Conservation (phyloP, 1,140 invertebrate genomes). For the Gryon sp. region DNA sequence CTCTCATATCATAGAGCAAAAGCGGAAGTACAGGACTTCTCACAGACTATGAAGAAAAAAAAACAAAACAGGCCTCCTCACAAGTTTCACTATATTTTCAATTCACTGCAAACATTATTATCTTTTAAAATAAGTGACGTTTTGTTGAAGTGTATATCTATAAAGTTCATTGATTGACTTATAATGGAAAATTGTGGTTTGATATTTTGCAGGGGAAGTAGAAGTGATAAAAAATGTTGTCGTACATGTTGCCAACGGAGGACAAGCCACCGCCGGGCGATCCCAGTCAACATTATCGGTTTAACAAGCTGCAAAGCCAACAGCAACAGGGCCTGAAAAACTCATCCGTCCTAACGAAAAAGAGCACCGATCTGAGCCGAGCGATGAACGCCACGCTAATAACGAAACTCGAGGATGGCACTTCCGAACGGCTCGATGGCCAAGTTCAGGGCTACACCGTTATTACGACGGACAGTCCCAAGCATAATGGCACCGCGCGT, state of each 20-base stretch:
- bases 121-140: too few relatives aligned
- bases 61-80: too few relatives aligned
- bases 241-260: slow-evolving; percentile 78
- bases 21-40: too few relatives aligned
- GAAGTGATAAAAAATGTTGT: slow-evolving; percentile 73
- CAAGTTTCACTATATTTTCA: too few relatives aligned
- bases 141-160: too few relatives aligned
- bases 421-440: slow-evolving; percentile 47
- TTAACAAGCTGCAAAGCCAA: slow-evolving; percentile 54
- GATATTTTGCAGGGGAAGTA: slow-evolving; percentile 52
- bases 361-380: slow-evolving; percentile 55
- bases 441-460: slow-evolving; percentile 61
- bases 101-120: too few relatives aligned
- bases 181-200: slow-evolving; percentile 22
- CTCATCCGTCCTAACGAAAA: slow-evolving; percentile 65
- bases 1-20: too few relatives aligned
- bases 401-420: slow-evolving; percentile 65
- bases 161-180: slow-evolving; percentile 15
- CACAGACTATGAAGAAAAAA: too few relatives aligned
- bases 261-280: slow-evolving; percentile 77
- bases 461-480: slow-evolving; percentile 68
- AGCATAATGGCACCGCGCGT: slow-evolving; percentile 72
- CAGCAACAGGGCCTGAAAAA: slow-evolving; percentile 54
- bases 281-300: slow-evolving; percentile 64
- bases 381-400: slow-evolving; percentile 69